Evolutionary conservation across 2,888 invertebrate genomes (phyloP).

Genomic region (Ectobius pallidus): DNA sequence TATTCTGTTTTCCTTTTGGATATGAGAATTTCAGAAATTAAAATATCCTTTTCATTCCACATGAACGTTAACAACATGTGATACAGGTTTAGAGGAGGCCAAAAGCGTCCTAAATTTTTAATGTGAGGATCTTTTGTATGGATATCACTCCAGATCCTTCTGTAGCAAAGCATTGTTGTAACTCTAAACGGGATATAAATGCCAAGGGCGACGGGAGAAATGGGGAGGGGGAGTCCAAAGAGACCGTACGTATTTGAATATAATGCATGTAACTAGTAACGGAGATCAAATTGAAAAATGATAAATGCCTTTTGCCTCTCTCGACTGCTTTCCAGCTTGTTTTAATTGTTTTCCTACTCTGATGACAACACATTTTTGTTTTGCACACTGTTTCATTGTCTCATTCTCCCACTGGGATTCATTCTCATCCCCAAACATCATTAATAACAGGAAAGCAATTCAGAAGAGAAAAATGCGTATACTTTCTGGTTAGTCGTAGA

Average conservation of each 20-base stretch:
- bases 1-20: not conserved
- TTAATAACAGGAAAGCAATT: constrained; percentile 43
- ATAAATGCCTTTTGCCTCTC: constrained; percentile 37
- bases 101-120: not conserved
- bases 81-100: not conserved
- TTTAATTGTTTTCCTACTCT: constrained; percentile 42
- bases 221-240: constrained; percentile 11
- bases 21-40: not conserved
- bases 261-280: not conserved
- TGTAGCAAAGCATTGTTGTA: constrained; percentile 16
- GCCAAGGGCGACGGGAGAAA: not conserved
- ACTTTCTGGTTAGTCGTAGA: constrained; percentile 16
- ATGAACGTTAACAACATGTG: too few species aligned
- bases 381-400: constrained; percentile 32
- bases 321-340: constrained; percentile 32
- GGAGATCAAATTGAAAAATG: constrained; percentile 41
- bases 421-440: constrained; percentile 34
- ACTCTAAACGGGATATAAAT: not conserved
- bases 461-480: constrained; percentile 38
- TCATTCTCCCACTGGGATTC: constrained; percentile 23
- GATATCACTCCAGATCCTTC: constrained; percentile 1
- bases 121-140: constrained; percentile 16
- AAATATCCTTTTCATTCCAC: not conserved
- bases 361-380: constrained; percentile 37
- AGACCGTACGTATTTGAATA: not conserved